Evolutionary conservation across 1,140 invertebrate species (phyloP).

Genomic region (Conus ventricosus): DNA sequence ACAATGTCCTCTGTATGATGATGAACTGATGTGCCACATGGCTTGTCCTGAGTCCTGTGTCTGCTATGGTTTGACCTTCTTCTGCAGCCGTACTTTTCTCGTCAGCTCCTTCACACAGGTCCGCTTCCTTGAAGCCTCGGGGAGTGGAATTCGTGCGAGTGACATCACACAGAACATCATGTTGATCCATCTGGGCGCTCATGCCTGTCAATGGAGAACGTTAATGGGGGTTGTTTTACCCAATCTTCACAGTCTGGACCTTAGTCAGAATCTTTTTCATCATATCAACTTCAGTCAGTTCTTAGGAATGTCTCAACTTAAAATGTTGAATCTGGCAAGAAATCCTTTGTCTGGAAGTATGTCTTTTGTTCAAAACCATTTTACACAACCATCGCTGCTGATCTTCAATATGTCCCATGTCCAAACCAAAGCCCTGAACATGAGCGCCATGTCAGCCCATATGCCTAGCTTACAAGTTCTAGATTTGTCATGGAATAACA

Average conservation of each 20-base stretch:
- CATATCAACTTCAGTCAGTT: conserved; percentile 11
- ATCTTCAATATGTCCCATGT: no score
- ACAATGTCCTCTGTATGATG: not conserved
- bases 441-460: no score
- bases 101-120: not conserved
- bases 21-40: not conserved
- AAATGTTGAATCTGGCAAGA: conserved; percentile 16
- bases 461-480: no score
- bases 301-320: not conserved
- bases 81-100: not conserved
- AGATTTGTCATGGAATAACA: no score
- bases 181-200: not conserved
- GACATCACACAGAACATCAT: not conserved
- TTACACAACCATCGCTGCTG: no score
- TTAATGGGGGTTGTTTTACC: not conserved
- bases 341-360: conserved; percentile 2
- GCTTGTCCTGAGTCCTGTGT: not conserved
- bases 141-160: not conserved
- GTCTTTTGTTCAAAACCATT: no score
- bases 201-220: not conserved
- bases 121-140: not conserved
- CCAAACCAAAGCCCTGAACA: no score
- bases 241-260: conserved; percentile 20
- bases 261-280: conserved; percentile 31
- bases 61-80: not conserved